Evolutionary conservation across 2,113 vertebrate species (phyloP).

Genomic region (Picathartes gymnocephalus): DNA sequence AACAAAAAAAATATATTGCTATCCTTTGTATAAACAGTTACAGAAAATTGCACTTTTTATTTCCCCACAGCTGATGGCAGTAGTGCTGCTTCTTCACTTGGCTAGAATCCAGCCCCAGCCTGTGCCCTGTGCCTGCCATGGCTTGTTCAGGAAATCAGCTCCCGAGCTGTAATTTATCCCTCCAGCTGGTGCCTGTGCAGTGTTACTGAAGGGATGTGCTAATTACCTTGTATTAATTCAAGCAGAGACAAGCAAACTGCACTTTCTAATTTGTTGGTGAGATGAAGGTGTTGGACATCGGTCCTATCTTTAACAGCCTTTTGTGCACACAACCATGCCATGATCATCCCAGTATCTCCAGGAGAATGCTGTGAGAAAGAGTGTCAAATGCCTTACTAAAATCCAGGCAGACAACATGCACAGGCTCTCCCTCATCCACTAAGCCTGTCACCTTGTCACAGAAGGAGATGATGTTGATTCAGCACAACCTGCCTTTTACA

Average conservation of each 20-base stretch:
- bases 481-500: not conserved
- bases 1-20: not conserved
- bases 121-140: not conserved
- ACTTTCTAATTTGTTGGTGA: not conserved
- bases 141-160: slow-evolving; percentile 43
- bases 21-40: not conserved
- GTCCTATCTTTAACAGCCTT: not conserved
- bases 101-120: not conserved
- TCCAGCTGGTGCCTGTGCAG: slow-evolving; percentile 42
- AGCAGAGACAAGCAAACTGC: not conserved
- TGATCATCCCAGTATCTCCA: not conserved
- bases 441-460: not conserved
- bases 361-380: not conserved
- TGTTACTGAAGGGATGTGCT: not conserved
- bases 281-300: not conserved
- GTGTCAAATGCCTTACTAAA: not conserved
- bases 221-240: slow-evolving; percentile 31
- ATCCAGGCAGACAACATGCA: not conserved
- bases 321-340: not conserved
- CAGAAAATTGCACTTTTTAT: not conserved
- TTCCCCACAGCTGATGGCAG: not conserved
- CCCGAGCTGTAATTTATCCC: not conserved
- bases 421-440: not conserved
- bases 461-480: too few species aligned
- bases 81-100: not conserved